Base-by-base conservation (phyloP, 1,140 invertebrate species). In the Conus betulinus region DNA sequence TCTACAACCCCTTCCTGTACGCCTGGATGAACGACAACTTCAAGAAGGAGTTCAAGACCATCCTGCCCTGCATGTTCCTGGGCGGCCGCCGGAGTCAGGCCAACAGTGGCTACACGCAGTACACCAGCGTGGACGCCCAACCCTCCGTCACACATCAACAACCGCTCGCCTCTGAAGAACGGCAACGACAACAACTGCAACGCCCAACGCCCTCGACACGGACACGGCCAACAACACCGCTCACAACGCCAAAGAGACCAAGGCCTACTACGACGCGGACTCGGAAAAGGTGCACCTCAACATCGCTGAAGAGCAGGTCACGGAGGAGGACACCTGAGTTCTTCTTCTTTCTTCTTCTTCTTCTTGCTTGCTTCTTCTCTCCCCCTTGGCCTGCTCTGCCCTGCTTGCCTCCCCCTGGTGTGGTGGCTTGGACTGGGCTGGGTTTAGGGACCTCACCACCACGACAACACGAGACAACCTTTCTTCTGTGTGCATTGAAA, bases 11-110 rank as follows among this genome's bases (percentile, higher is more conserved):
- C 0, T 97, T 99, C 91, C 96, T 99, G 7, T 99, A 99, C 95
- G 98, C 99, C 79, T 99, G 98, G 98, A 97, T 99, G 95, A 99
- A 99, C 95, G 99, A 99, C 89, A 99, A 99, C 95, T 99, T 99
- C 95, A 97, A 98, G 90, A 99, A 99, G 96, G 98, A 99, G 95
- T 99, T 99, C 90, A 93, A 93, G 88, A 92, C 90, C 78, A 91
- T 95, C 23, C 88, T 95, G 60, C 95, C 94, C 55, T 95, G 93
- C 87, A 90, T 94, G 3, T 94, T 94, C 88, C 88, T 90, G 25
- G 82, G 90, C n/a, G 87, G 91, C 39, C 82, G 88, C 17, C 89
- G 92, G 23, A 88, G 92, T 51, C 89, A 90, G 52, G 76, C 89
- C 71, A 93, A 92, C 87, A 93, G 91, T 55, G 92, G 88, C 78